These are phyloP conservation scores for Caenorhabditis drosophilae DNA, from an alignment of 2,888 invertebrate species.

Conservation along the genomic window DNA sequence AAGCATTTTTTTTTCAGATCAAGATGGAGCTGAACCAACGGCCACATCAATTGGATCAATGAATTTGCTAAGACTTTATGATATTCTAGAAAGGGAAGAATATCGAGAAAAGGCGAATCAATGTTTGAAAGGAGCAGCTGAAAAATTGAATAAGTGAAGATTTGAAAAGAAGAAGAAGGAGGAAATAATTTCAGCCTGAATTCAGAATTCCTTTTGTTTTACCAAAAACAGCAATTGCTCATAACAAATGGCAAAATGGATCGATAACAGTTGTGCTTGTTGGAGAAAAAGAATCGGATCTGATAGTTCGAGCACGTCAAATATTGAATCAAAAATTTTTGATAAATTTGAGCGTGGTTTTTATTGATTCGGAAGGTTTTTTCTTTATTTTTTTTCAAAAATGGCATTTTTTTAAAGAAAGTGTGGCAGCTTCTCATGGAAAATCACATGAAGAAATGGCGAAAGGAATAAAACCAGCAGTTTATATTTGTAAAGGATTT, in stretches of 20 bases:
- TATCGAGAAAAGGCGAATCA: constrained; percentile 69
- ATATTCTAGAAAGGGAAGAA: constrained; percentile 75
- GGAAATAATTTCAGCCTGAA: background rate
- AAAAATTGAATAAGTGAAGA: constrained; percentile 73
- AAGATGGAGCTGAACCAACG: constrained; percentile 92
- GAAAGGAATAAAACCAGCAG: constrained; percentile 24
- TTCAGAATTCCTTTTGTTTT: constrained; percentile 23
- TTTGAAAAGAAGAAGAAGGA: too few relatives aligned
- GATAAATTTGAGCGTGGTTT: constrained; percentile 17
- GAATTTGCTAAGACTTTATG: constrained; percentile 77
- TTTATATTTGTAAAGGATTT: constrained; percentile 39
- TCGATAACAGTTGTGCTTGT: constrained; percentile 22
- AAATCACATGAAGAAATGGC: constrained; percentile 23
- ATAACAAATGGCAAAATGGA: constrained; percentile 23
- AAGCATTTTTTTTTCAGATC: too few relatives aligned
- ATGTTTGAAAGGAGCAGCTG: constrained; percentile 73
- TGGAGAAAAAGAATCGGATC: constrained; percentile 15
- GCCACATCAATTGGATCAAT: constrained; percentile 86
- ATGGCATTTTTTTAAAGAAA: background rate
- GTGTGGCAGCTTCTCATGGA: constrained; percentile 9
- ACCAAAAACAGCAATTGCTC: constrained; percentile 25
- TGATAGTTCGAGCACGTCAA: constrained; percentile 1
- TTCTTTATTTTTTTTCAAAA: background rate
- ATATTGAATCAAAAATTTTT: constrained; percentile 10
- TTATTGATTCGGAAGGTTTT: constrained; percentile 13